Percentiles rank a stretch among this genome's conserved stretches.
Evolutionary conservation across 2,113 vertebrate species (phyloP).

Genomic region (Oryzias melastigma): DNA sequence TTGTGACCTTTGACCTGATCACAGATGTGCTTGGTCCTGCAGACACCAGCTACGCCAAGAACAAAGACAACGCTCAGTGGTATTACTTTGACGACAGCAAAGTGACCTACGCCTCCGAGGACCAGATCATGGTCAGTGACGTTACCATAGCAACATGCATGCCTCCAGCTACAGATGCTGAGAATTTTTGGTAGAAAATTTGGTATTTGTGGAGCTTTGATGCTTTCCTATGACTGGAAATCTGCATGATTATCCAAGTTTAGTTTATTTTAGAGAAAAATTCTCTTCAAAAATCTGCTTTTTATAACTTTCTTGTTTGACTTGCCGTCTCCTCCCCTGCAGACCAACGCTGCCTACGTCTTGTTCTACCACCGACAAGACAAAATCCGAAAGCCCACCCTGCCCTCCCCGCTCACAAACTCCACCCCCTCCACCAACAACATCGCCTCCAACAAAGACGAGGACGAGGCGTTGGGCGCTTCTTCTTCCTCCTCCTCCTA

Average conservation of each 20-base stretch:
- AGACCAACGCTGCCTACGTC: conserved; percentile 88
- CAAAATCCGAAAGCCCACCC: conserved; percentile 72
- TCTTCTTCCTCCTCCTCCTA: conserved; percentile 39
- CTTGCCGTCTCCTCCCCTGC: conserved; percentile 5
- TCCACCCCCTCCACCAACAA: conserved; percentile 47
- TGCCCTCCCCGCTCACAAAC: conserved; percentile 41
- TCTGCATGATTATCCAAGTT: no score
- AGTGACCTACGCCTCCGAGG: conserved; percentile 81
- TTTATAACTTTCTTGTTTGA: neutral
- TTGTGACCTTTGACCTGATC: neutral
- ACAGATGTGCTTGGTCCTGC: neutral
- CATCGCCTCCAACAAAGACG: conserved; percentile 42
- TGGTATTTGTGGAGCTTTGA: no score
- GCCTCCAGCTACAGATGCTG: no score
- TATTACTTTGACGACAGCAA: conserved; percentile 88
- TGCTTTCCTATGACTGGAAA: no score
- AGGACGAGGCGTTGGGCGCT: conserved; percentile 20
- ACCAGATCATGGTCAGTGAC: conserved; percentile 81
- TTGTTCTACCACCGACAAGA: conserved; percentile 88
- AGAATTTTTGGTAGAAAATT: no score
- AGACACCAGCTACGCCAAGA: conserved; percentile 86
- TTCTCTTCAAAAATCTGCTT: no score
- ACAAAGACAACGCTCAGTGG: conserved; percentile 88
- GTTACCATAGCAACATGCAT: no score
- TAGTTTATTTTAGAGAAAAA: no score